Base-by-base conservation (phyloP, 1,140 invertebrate species). In the Phenacoccus solenopsis region DNA sequence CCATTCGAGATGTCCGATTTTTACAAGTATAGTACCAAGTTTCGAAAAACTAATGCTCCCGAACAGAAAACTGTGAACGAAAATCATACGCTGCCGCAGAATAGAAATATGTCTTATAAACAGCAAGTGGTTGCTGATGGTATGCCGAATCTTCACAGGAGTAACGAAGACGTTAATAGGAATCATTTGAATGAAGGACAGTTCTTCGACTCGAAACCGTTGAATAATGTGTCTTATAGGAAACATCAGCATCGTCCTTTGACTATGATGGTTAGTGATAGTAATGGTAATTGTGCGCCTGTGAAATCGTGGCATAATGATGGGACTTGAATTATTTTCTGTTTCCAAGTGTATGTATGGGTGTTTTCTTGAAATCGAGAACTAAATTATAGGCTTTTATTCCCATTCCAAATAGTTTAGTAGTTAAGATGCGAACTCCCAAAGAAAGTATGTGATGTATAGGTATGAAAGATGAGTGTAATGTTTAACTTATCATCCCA, bases 1-100 rank as follows among this genome's bases (percentile, higher is more conserved):
- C 94, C 94, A 13, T 98, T 95, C 79, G 93, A 96, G 82, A 94
- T 96, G 89, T 89, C 93, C 0, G 94, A 98, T 78, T 96, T 96
- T 80, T 98, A 96, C 80, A 96, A 97, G 80, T 98, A 98, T 77
- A 96, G 93, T 67, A 94, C 92, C 27, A 94, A 94, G 76, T 94
- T 89, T 78, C 84, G 91, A 22, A 82, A 81, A 80, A 76, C 22
- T 16, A 3, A 79, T 77, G 4, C 78, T 79, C 71, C 24, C 28
- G 30, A 30, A 1, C 28, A 2, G 20, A 68, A 28, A n/a, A 13
- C 25, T 12, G 5, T 13, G 5, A 32, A 13, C 30, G 38, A 49
- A 9, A 10, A 49, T 49, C 38, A 49, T n/a, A 49, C 38, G 16
- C 20, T 49, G 16, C 38, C 38, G 13, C 38, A 49, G 16, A 49